Evolutionary conservation across 2,888 invertebrate genomes (phyloP).

Genomic region (Apamea monoglypha): DNA sequence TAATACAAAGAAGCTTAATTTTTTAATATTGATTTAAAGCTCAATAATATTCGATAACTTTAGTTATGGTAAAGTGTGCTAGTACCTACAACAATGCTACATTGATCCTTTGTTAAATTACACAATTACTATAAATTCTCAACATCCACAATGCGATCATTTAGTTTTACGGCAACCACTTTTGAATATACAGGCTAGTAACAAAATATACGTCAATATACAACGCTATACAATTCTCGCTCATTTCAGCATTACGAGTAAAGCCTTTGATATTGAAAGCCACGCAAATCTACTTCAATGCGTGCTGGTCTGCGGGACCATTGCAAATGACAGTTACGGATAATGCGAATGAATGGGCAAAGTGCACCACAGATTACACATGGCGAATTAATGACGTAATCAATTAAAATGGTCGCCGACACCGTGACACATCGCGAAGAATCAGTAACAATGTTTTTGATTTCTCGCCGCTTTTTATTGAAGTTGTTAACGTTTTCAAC

Average conservation of each 20-base stretch:
- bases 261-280: slow-evolving; percentile 24
- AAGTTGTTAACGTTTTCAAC: slow-evolving; percentile 33
- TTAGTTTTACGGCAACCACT: background rate
- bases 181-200: background rate
- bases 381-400: slow-evolving; percentile 41
- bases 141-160: background rate
- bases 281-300: slow-evolving; percentile 25
- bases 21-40: background rate
- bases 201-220: slow-evolving; percentile 1
- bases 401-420: slow-evolving; percentile 50
- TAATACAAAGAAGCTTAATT: background rate
- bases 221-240: background rate
- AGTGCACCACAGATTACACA: slow-evolving; percentile 37
- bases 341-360: slow-evolving; percentile 38
- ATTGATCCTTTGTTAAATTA: background rate
- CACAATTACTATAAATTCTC: background rate
- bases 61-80: background rate
- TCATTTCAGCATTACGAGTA: slow-evolving; percentile 22
- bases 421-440: slow-evolving; percentile 25
- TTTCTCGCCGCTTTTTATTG: slow-evolving; percentile 28
- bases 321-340: slow-evolving; percentile 37
- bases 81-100: background rate
- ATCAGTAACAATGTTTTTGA: slow-evolving; percentile 20
- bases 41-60: background rate
- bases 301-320: background rate